These are phyloP conservation scores for Umimayanthus kanabou DNA, from an alignment of 92 coral and sea anemone species.

Conservation along the genomic window DNA sequence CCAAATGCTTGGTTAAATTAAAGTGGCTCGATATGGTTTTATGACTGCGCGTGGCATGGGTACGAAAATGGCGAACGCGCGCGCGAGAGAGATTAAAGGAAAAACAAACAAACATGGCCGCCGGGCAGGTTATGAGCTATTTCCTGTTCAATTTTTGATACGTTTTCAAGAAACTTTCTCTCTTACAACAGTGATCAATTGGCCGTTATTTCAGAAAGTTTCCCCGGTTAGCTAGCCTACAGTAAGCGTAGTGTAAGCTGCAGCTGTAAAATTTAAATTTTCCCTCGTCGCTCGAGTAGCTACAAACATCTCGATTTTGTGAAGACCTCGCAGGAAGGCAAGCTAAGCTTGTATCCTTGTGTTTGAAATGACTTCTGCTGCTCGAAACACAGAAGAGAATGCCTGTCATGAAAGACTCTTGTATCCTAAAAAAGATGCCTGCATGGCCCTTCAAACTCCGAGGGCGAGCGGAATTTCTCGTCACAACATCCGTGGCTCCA, in stretches of 20 bases:
- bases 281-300: background rate
- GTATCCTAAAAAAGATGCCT: background rate
- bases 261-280: background rate
- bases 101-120: slow-evolving; percentile 2
- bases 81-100: background rate
- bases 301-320: background rate
- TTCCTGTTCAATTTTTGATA: background rate
- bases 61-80: background rate
- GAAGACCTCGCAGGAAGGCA: background rate
- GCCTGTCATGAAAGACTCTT: background rate
- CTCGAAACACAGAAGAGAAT: background rate
- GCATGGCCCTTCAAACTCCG: background rate
- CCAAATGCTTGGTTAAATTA: too few relatives aligned
- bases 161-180: background rate
- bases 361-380: background rate
- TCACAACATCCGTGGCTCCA: background rate
- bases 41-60: slow-evolving; percentile 14
- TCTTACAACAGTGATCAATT: background rate
- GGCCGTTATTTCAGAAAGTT: background rate
- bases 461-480: background rate
- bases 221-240: background rate
- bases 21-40: slow-evolving; percentile 12
- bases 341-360: background rate
- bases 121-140: background rate
- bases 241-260: background rate